A percentile compares a stretch with the other conserved stretches of the same genome.
phyloP scores from a whole-genome alignment of 2,797 vertebrate genomes.

The Coranthus polyacanthus region DNA sequence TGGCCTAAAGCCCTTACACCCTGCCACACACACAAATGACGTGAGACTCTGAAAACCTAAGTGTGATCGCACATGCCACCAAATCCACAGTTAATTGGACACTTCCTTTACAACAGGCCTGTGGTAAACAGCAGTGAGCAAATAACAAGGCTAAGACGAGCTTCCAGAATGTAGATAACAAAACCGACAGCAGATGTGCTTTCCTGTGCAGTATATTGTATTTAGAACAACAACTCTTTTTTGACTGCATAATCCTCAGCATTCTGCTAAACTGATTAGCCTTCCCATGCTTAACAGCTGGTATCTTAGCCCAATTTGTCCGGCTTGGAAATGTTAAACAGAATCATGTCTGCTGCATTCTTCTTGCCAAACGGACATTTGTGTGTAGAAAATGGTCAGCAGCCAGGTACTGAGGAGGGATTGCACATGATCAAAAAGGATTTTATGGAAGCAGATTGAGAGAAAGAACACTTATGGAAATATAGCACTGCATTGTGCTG shows the following conservation, averaged over 20 bases:
- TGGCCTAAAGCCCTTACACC: constrained; percentile 57
- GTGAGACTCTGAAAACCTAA: constrained; percentile 44
- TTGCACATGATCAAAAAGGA: constrained; percentile 74
- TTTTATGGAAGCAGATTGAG: constrained; percentile 67
- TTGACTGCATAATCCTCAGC: constrained; percentile 69
- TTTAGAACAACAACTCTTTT: constrained; percentile 62
- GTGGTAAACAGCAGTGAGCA: constrained; percentile 63
- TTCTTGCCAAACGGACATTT: constrained; percentile 67
- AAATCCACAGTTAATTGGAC: constrained; percentile 77
- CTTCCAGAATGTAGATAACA: constrained; percentile 55
- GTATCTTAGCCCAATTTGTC: constrained; percentile 71
- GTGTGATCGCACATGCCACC: constrained; percentile 72
- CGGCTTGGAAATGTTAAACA: constrained; percentile 69
- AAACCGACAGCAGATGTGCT: constrained; percentile 64
- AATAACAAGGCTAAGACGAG: constrained; percentile 70
- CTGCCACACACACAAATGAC: constrained; percentile 61
- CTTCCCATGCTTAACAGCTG: constrained; percentile 68
- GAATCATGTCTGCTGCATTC: constrained; percentile 57
- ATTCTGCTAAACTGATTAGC: constrained; percentile 76
- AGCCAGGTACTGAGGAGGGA: constrained; percentile 71
- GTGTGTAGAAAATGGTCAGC: constrained; percentile 67
- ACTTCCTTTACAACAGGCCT: constrained; percentile 56
- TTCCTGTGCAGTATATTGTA: constrained; percentile 56
- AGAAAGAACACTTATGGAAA: constrained; percentile 67
- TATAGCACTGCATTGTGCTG: constrained; percentile 50